Conservation (phyloP, 1,140 invertebrate species). For the Drosophila rufa region DNA sequence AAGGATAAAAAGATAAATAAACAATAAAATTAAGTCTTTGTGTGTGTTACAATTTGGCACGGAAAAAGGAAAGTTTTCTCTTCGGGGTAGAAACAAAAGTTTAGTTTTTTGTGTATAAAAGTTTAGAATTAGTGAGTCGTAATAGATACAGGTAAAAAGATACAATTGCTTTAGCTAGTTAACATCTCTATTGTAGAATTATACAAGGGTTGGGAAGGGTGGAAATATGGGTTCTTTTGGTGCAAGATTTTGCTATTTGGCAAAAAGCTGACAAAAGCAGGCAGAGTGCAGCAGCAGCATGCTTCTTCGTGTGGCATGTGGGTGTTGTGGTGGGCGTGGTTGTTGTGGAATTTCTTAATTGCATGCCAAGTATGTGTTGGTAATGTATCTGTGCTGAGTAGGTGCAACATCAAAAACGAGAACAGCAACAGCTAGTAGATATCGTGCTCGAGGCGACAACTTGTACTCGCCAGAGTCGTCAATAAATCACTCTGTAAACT, state of each 20-base stretch:
- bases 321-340: constrained; percentile 20
- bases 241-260: constrained; percentile 46
- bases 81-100: constrained; percentile 28
- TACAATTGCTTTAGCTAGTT: constrained; percentile 41
- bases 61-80: constrained; percentile 40
- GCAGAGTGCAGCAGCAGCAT: constrained; percentile 51
- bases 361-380: constrained; percentile 39
- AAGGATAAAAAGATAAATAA: background rate
- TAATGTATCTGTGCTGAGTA: constrained; percentile 19
- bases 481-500: constrained; percentile 4
- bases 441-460: constrained; percentile 10
- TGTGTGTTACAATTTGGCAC: constrained; percentile 46
- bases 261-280: constrained; percentile 44
- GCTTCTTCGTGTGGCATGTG: constrained; percentile 30
- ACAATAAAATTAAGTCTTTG: constrained; percentile 16
- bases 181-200: constrained; percentile 18
- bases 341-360: constrained; percentile 46
- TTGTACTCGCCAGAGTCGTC: constrained; percentile 26
- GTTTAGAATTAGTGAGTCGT: constrained; percentile 41
- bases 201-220: background rate
- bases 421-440: constrained; percentile 17
- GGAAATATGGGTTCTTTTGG: constrained; percentile 6
- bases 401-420: constrained; percentile 42
- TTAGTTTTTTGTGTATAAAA: constrained; percentile 28
- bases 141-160: constrained; percentile 33